Evolutionary conservation across 2,797 vertebrate genomes (phyloP), one percentile per base, ranked within the genome.

Genomic region (Rhynchotus rufescens): DNA sequence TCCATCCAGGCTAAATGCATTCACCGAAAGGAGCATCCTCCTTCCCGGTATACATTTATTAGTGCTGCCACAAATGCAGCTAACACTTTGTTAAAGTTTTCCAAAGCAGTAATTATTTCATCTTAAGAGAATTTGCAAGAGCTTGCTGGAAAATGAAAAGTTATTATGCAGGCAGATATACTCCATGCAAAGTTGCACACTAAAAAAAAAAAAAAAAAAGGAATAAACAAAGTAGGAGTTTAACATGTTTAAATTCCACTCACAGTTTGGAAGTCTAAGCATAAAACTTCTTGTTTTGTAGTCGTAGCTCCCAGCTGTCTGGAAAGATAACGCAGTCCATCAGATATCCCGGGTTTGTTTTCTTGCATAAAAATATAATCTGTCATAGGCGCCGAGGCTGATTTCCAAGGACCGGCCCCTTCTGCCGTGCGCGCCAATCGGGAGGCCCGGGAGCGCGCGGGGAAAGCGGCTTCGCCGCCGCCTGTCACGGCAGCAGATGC

Each of bases 321-420:
- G 88, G 91, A 81, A 89, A 93, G 90, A 95, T 92, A 96, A 93
- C 82, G 92, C 89, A 86, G 91, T 88, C 89, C 95, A 95, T 96
- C 94, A 96, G 92, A 94, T 78, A 92, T 89, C 91, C 94, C 93
- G 95, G 89, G 74, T 92, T 96, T 94, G 93, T 96, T 98, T 96
- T 97, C 95, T 82, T 87, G 94, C 90, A 92, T 97, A 85, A 97
- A 96, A 95, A 95, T 95, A 94, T 91, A 93, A 97, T 94, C 92
- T 98, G 97, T 97, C 95, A 97, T 87, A 97, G 93, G 80, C 92
- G 88, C 81, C 69, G 94, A 78, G 76, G 92, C 86, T 82, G 95
- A 81, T 81, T 34, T 34, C 69, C 75, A 80, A 95, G 93, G 93
- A 80, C 95, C 96, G 75, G 95, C 96, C 97, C 96, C 96, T 93